Evolutionary conservation across 2,888 invertebrate genomes (phyloP).

Genomic region (Heliconius sara): DNA sequence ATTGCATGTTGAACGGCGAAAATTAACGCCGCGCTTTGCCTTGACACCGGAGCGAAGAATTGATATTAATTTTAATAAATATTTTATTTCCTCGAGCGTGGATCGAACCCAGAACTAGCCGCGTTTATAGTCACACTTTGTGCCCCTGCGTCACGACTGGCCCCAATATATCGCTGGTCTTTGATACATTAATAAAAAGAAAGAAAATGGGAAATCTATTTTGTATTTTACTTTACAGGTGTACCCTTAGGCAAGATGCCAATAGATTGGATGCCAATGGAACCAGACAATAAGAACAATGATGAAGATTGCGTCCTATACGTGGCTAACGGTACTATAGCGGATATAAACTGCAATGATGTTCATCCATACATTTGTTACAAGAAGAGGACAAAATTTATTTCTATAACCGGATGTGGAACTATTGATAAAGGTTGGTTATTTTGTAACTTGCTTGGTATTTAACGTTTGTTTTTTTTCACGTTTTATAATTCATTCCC

Average conservation of each 20-base stretch:
- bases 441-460: neutral
- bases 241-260: conserved; percentile 51
- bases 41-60: too few relatives aligned
- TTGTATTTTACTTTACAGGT: conserved; percentile 45
- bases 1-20: too few relatives aligned
- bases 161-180: neutral
- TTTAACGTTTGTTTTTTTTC: too few relatives aligned
- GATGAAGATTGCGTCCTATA: conserved; percentile 52
- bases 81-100: too few relatives aligned
- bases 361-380: conserved; percentile 54
- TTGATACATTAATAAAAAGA: neutral
- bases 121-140: neutral
- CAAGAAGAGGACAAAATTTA: conserved; percentile 45
- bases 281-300: conserved; percentile 55
- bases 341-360: conserved; percentile 52
- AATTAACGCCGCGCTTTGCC: too few relatives aligned
- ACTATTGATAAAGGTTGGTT: conserved; percentile 52
- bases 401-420: conserved; percentile 52
- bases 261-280: conserved; percentile 52
- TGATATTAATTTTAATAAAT: too few relatives aligned
- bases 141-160: neutral
- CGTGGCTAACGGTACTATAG: conserved; percentile 50
- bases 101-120: neutral
- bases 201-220: too few relatives aligned
- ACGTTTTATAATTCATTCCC: neutral